Percentiles rank a stretch among this genome's conserved stretches.
Conservation (phyloP, 2,797 vertebrate species). For the Lateolabrax maculatus region DNA sequence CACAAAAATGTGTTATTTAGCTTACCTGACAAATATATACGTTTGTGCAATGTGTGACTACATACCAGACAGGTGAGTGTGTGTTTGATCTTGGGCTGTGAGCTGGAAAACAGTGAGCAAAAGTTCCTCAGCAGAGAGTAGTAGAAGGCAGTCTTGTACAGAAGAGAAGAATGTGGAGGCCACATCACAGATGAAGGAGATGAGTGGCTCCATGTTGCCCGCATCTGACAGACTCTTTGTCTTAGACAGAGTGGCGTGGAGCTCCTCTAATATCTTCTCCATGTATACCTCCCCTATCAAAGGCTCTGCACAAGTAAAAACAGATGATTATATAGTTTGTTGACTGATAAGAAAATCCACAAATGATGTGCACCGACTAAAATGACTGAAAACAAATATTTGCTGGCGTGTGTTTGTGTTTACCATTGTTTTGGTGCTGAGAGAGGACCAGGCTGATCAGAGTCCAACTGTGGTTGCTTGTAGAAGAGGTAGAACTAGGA, state of each 20-base stretch:
- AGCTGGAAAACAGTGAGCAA: conserved; percentile 94
- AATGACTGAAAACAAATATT: not conserved
- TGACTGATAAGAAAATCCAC: not conserved
- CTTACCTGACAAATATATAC: not conserved
- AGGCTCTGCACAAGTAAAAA: conserved; percentile 82
- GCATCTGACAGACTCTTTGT: conserved; percentile 91
- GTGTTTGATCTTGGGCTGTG: conserved; percentile 90
- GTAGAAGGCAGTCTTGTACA: conserved; percentile 89
- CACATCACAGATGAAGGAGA: conserved; percentile 96
- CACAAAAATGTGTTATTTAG: not conserved
- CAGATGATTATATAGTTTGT: not conserved
- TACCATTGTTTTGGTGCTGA: conserved; percentile 90
- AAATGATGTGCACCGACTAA: not conserved
- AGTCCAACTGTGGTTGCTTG: conserved; percentile 88
- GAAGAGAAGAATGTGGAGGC: conserved; percentile 94
- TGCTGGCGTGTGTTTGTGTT: conserved; percentile 27
- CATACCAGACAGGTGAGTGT: conserved; percentile 90
- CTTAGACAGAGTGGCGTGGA: conserved; percentile 92
- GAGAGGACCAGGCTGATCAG: conserved; percentile 94
- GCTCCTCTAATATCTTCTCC: conserved; percentile 93
- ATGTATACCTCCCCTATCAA: conserved; percentile 92
- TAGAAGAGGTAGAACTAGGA: conserved; percentile 59
- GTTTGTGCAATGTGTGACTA: not conserved
- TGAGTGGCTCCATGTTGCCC: conserved; percentile 89
- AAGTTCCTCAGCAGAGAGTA: conserved; percentile 93